These are phyloP conservation scores for Sthenelais limicola DNA, from an alignment of 2,888 invertebrate species.

Conservation along the genomic window DNA sequence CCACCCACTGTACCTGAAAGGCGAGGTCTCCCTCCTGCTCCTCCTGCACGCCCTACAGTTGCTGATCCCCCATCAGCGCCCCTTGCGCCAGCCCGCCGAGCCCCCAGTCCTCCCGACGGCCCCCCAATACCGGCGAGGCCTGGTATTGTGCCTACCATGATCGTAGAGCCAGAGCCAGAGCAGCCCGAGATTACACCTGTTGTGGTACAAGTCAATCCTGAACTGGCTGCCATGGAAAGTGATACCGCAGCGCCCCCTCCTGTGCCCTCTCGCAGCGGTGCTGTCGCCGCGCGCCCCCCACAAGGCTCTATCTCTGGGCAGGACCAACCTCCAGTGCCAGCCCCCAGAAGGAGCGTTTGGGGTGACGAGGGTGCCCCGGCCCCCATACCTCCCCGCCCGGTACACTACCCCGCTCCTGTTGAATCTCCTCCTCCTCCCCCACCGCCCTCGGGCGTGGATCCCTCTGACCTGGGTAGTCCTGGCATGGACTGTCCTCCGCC, in stretches of 20 bases:
- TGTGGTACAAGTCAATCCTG: background rate
- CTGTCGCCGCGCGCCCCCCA: background rate
- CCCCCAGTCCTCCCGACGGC: no score
- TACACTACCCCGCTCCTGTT: constrained; percentile 26
- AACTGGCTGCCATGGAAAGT: background rate
- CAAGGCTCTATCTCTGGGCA: background rate
- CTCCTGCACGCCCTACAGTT: constrained; percentile 1
- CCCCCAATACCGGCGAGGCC: no score
- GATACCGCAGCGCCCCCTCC: background rate
- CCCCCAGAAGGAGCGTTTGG: constrained; percentile 35
- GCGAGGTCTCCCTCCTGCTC: background rate
- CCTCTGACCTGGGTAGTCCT: background rate
- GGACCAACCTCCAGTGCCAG: constrained; percentile 40
- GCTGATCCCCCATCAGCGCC: background rate
- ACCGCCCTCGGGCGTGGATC: background rate
- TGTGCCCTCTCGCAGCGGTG: background rate
- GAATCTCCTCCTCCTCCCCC: constrained; percentile 27
- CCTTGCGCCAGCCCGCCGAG: constrained; percentile 1
- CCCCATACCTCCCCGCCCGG: background rate
- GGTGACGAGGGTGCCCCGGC: constrained; percentile 25
- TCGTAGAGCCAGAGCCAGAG: no score
- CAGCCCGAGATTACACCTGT: no score
- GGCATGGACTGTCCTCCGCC: constrained; percentile 29
- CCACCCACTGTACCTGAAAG: no score
- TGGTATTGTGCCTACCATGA: no score